A percentile compares a stretch with the other conserved stretches of the same genome.
These are phyloP conservation scores for Herpailurus yagouaroundi DNA, from an alignment of 2,113 vertebrate genomes.

Conservation along the genomic window DNA sequence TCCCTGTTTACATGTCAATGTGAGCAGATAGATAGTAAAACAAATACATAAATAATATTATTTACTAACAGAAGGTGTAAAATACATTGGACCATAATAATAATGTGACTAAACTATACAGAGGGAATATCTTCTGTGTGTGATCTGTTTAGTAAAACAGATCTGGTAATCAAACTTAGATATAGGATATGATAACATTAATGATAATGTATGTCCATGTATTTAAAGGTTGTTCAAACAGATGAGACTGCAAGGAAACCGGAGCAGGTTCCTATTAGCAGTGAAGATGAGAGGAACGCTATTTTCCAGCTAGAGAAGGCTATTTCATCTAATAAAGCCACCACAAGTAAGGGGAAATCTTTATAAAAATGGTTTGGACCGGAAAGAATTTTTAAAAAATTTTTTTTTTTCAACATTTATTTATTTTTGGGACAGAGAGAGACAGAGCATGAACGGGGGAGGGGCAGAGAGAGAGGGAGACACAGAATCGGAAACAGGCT, in stretches of 20 bases:
- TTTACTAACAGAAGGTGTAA: not conserved
- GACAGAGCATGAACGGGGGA: too few species aligned
- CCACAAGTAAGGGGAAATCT: constrained; percentile 88
- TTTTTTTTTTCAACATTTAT: too few species aligned
- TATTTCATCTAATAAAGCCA: constrained; percentile 86
- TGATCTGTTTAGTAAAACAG: not conserved
- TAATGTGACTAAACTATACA: not conserved
- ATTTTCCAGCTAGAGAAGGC: constrained; percentile 91
- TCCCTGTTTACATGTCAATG: not conserved
- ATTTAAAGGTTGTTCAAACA: constrained; percentile 94
- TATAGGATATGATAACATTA: not conserved
- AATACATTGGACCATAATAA: not conserved
- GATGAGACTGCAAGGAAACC: constrained; percentile 95
- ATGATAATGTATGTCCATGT: constrained; percentile 7
- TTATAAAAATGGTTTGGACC: constrained; percentile 43
- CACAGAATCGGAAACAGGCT: too few species aligned
- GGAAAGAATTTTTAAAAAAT: not conserved
- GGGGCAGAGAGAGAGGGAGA: too few species aligned
- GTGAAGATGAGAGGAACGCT: constrained; percentile 96
- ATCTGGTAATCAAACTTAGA: not conserved
- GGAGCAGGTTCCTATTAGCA: constrained; percentile 92
- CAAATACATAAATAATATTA: not conserved
- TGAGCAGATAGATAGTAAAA: not conserved
- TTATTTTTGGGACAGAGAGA: too few species aligned
- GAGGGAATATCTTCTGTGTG: not conserved